These are phyloP conservation scores for Nymphalis polychloros DNA, from an alignment of 2,888 invertebrate genomes.

Conservation along the genomic window DNA sequence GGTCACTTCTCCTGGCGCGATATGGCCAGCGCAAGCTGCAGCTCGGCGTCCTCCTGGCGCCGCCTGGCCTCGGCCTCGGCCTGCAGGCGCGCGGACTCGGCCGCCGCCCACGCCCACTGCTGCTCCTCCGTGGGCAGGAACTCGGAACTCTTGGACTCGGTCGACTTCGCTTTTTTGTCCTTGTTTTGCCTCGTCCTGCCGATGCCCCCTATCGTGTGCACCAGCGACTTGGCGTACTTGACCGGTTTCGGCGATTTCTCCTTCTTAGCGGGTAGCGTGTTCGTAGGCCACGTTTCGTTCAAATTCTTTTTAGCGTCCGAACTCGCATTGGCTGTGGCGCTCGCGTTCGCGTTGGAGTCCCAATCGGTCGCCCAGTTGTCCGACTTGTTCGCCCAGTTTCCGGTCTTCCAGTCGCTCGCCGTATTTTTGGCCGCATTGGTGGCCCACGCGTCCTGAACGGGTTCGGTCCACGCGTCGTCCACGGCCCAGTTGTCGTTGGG, in stretches of 20 bases:
- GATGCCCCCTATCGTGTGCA: constrained; percentile 76
- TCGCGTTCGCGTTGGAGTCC: constrained; percentile 39
- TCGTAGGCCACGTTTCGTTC: constrained; percentile 72
- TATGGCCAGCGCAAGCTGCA: constrained; percentile 86
- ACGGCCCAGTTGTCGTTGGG: constrained; percentile 68
- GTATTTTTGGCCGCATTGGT: constrained; percentile 41
- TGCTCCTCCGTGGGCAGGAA: constrained; percentile 82
- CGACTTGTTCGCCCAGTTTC: constrained; percentile 49
- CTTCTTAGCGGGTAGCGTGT: constrained; percentile 70
- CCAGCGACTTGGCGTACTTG: constrained; percentile 71
- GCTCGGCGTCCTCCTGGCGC: constrained; percentile 86
- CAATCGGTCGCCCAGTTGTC: constrained; percentile 64
- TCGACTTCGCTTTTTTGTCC: constrained; percentile 62
- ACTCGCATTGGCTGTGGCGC: constrained; percentile 10
- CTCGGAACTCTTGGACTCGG: constrained; percentile 52
- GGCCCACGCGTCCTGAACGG: constrained; percentile 48
- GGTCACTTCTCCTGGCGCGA: constrained; percentile 79
- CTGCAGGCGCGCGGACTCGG: constrained; percentile 84
- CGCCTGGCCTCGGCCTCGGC: constrained; percentile 82
- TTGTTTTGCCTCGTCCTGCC: constrained; percentile 60
- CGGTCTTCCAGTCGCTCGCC: constrained; percentile 47
- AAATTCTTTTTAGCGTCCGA: constrained; percentile 62
- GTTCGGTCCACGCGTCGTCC: constrained; percentile 65
- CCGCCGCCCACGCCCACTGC: constrained; percentile 88
- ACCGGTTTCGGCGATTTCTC: constrained; percentile 77